Percentiles rank a stretch among this genome's conserved stretches.
Evolutionary conservation across 2,113 vertebrate species (phyloP).

Genomic region (Atherinomorus stipes): DNA sequence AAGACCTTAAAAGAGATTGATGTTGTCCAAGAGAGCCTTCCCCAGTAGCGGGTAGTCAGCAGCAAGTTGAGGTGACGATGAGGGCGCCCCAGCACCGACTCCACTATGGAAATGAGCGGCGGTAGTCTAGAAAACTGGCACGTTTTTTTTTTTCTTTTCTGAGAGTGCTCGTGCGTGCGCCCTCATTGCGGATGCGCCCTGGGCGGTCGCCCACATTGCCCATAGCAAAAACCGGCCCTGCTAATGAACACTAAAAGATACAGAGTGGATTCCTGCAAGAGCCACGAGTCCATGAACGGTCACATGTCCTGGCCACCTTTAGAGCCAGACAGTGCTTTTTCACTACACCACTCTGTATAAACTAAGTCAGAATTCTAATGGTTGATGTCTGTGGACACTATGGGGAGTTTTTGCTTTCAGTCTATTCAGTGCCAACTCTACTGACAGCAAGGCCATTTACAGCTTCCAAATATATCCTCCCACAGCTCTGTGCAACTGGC

Average conservation of each 20-base stretch:
- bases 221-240: too few relatives aligned
- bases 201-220: too few relatives aligned
- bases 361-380: conserved; percentile 34
- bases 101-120: too few relatives aligned
- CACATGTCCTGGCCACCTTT: conserved; percentile 31
- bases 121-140: too few relatives aligned
- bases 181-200: too few relatives aligned
- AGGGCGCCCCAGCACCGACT: too few relatives aligned
- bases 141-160: too few relatives aligned
- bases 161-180: too few relatives aligned
- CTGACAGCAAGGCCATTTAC: conserved; percentile 61
- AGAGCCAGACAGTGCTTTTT: conserved; percentile 22
- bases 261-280: background rate
- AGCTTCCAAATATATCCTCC: conserved; percentile 58
- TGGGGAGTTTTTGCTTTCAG: conserved; percentile 19
- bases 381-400: conserved; percentile 16
- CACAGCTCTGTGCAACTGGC: conserved; percentile 15
- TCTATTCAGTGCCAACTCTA: conserved; percentile 44
- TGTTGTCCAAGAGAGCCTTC: too few relatives aligned
- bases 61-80: too few relatives aligned
- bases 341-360: conserved; percentile 18
- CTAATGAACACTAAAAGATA: conserved; percentile 24
- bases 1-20: too few relatives aligned
- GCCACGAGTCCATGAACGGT: conserved; percentile 22
- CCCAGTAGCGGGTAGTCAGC: too few relatives aligned